Percentiles rank a stretch among this genome's conserved stretches.
Evolutionary conservation across 2,797 vertebrate species (phyloP).

Genomic region (Syngnathus acus): DNA sequence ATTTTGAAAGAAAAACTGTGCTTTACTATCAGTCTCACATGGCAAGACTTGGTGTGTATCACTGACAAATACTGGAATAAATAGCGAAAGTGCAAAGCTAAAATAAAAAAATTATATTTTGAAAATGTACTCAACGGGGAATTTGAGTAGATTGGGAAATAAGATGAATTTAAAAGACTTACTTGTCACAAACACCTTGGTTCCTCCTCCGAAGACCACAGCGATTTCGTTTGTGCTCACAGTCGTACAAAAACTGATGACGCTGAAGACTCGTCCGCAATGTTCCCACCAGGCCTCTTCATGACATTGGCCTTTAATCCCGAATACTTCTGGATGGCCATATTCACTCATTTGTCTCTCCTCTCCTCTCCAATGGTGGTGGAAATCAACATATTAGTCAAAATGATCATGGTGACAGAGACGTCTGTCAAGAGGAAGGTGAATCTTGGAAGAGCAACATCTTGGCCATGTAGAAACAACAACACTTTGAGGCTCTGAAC

Average conservation of each 20-base stretch:
- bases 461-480: neutral
- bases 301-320: neutral
- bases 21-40: neutral
- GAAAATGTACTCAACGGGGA: too few species aligned
- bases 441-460: neutral
- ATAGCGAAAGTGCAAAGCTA: neutral
- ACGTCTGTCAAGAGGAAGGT: neutral
- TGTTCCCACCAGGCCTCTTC: neutral
- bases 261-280: neutral
- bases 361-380: neutral
- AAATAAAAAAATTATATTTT: neutral
- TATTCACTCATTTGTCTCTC: neutral
- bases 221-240: neutral
- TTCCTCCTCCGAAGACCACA: conserved; percentile 1
- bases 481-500: neutral
- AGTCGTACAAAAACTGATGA: neutral
- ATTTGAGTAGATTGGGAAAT: neutral
- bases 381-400: neutral
- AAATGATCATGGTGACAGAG: neutral
- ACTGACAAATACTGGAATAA: neutral
- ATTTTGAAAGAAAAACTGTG: neutral
- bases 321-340: neutral
- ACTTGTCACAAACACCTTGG: neutral
- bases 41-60: neutral
- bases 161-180: neutral